Evolutionary conservation across 2,888 invertebrate genomes (phyloP).

Genomic region (Nemurella pictetii): DNA sequence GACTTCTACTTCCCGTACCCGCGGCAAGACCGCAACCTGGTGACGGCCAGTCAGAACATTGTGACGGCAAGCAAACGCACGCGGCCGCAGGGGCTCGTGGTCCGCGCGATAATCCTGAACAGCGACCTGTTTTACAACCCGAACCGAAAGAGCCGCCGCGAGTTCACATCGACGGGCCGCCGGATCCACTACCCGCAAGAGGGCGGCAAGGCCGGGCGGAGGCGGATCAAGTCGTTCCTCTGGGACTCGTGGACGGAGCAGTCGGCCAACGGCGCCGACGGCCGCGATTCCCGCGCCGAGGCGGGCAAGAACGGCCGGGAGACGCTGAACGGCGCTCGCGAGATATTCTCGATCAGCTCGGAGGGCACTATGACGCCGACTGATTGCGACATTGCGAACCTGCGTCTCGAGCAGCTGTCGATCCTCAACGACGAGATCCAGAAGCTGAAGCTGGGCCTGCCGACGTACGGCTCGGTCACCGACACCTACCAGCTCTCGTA

Average conservation of each 20-base stretch:
- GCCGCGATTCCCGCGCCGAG: not conserved
- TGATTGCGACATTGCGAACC: constrained; percentile 19
- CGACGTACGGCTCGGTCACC: not conserved
- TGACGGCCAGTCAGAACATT: not conserved
- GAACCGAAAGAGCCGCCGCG: constrained; percentile 47
- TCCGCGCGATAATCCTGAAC: constrained; percentile 51
- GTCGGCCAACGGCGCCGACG: constrained; percentile 7
- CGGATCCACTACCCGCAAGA: constrained; percentile 49
- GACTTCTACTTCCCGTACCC: not conserved
- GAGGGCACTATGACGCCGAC: constrained; percentile 28
- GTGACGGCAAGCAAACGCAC: not conserved
- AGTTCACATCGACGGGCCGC: constrained; percentile 52
- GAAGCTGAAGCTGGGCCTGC: not conserved
- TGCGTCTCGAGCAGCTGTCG: constrained; percentile 13
- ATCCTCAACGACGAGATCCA: constrained; percentile 4
- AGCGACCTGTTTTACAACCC: constrained; percentile 54
- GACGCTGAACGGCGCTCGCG: not conserved
- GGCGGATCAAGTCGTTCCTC: constrained; percentile 44
- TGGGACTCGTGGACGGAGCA: constrained; percentile 43
- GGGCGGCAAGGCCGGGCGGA: constrained; percentile 35
- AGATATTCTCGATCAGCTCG: constrained; percentile 27
- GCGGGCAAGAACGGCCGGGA: not conserved
- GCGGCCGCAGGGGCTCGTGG: constrained; percentile 46
- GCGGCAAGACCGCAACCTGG: not conserved
- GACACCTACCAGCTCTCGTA: constrained; percentile 10